These are phyloP conservation scores for Helicolenus hilgendorfi DNA, from an alignment of 2,797 vertebrate species.

Conservation along the genomic window DNA sequence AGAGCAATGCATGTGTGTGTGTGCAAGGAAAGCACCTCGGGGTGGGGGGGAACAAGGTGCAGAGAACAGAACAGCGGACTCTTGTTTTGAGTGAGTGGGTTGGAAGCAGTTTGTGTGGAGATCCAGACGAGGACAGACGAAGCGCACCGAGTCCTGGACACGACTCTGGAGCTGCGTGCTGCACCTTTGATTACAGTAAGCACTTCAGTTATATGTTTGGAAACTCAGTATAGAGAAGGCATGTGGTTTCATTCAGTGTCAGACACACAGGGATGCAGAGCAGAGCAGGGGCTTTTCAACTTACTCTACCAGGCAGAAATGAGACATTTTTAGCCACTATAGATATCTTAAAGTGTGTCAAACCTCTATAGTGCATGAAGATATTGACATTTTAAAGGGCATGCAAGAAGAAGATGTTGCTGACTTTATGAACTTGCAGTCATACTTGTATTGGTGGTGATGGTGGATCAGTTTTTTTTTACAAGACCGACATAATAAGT, in stretches of 20 bases:
- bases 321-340: neutral
- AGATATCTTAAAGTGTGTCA: neutral
- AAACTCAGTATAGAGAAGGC: neutral
- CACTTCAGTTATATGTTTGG: conserved; percentile 36
- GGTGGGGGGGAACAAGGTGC: conserved; percentile 59
- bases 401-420: neutral
- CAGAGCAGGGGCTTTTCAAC: neutral
- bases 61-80: conserved; percentile 47
- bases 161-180: conserved; percentile 39
- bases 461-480: neutral
- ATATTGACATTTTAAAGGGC: neutral
- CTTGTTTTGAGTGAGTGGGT: neutral
- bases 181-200: conserved; percentile 65
- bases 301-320: neutral
- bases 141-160: conserved; percentile 52
- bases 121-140: conserved; percentile 64
- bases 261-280: neutral
- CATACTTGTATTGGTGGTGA: neutral
- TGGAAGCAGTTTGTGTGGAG: conserved; percentile 39
- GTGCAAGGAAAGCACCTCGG: conserved; percentile 34
- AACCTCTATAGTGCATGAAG: neutral
- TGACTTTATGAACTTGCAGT: neutral
- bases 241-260: neutral
- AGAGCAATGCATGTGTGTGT: conserved; percentile 39
- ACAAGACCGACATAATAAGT: neutral